Evolutionary conservation across 2,888 invertebrate genomes (phyloP).

Genomic region (Bombyx huttoni): DNA sequence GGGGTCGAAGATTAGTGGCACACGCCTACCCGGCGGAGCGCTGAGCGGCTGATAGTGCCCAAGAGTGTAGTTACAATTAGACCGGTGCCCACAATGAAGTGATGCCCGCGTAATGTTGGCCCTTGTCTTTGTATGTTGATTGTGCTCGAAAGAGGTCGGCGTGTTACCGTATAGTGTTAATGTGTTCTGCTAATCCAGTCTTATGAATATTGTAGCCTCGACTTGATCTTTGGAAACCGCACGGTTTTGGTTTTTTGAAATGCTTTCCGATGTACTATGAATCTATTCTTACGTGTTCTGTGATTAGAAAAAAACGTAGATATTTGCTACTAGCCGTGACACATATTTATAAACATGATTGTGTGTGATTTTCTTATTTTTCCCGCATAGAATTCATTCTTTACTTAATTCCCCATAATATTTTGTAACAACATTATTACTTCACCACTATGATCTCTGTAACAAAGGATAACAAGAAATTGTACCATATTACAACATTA

Average conservation of each 20-base stretch:
- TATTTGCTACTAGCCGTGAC: no score
- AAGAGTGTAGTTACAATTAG: conserved; percentile 73
- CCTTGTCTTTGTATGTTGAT: conserved; percentile 71
- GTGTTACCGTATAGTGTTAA: conserved; percentile 1
- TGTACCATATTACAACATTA: conserved; percentile 10
- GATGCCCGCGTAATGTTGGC: conserved; percentile 66
- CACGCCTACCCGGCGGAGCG: conserved; percentile 68
- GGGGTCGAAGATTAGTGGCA: conserved; percentile 72
- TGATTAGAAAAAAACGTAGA: no score
- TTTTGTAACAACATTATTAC: no score
- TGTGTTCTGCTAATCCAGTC: conserved; percentile 1
- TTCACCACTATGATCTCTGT: conserved; percentile 4
- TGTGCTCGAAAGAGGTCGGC: conserved; percentile 46
- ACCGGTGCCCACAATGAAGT: conserved; percentile 71
- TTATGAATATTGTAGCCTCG: conserved; percentile 16
- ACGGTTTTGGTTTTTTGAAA: neutral
- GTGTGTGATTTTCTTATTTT: no score
- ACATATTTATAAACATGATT: no score
- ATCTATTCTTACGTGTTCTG: no score
- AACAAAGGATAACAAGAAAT: conserved; percentile 15
- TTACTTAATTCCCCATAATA: no score
- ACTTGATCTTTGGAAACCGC: conserved; percentile 1
- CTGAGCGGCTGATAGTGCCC: conserved; percentile 70
- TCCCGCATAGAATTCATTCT: no score
- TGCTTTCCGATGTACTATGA: conserved; percentile 3